Base-by-base conservation (phyloP, 1,140 invertebrate genomes). In the Camponotus floridanus region DNA sequence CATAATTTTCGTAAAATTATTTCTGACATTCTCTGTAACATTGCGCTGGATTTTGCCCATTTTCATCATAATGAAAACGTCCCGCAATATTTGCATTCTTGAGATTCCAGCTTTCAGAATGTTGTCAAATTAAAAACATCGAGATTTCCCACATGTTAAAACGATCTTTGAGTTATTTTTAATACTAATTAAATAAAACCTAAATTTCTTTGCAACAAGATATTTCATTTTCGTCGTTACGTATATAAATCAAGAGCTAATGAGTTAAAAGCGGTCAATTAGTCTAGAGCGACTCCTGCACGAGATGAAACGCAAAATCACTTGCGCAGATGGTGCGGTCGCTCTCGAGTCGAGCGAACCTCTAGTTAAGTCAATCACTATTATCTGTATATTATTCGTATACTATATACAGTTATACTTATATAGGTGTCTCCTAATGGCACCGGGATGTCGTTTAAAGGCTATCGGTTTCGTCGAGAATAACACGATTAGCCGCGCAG, bases 181-280 rank as follows among this genome's bases (percentile, higher is more conserved):
- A 4, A 64, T 33, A 11, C 6, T 64, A 36, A 33, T 64, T 64
- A 18, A 15, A 18, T 36, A 31, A 64, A 5, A 31, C 2, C 15
- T 64, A 9, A 64, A 18, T 33, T 59, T 31, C 11, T 33, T 15
- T 5, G 15, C 62, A 3, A 33, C 0, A n/a, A 64, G 18, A 64
- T 36, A 11, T 36, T 33, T 18, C n/a, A 6, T 36, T 64, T 18
- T 39, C 15, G 64, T 65, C 33, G 64, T 21, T 18, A 7, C 33
- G 64, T 36, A 33, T 18, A 36, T 65, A 65, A 65, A 39, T 65
- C 33, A 9, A 3, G 3, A 18, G 18, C 33, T 65, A 39, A 65
- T 65, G 64, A 36, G 33, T 36, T 65, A 36, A 65, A 65, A 36
- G 33, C 64, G 21, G 33, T n/a, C 64, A 65, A 65, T 39, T 65